Evolutionary conservation across 2,797 vertebrate genomes (phyloP).

Genomic region (Ptychadena robeensis): DNA sequence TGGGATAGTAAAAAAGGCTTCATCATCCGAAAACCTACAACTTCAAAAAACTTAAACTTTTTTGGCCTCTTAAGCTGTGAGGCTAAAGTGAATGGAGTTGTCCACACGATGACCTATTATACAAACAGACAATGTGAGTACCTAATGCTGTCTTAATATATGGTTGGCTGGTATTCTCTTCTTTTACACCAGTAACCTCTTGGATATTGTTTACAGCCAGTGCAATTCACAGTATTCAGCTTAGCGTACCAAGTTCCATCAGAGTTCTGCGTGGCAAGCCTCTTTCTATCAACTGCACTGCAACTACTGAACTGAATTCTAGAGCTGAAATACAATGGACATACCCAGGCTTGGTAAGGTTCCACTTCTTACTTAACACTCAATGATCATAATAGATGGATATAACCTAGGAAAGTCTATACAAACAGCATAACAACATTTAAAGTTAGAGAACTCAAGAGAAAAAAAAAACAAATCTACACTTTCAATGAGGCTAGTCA

Average conservation of each 20-base stretch:
- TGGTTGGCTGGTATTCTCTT: not conserved
- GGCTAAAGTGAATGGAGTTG: slow-evolving; percentile 71
- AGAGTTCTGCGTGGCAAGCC: slow-evolving; percentile 79
- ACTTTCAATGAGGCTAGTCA: no score
- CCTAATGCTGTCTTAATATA: not conserved
- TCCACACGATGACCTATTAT: slow-evolving; percentile 79
- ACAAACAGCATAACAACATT: not conserved
- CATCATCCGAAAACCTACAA: slow-evolving; percentile 83
- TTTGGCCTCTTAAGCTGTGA: slow-evolving; percentile 87
- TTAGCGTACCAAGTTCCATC: slow-evolving; percentile 80
- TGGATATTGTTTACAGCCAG: slow-evolving; percentile 74
- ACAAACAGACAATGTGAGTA: slow-evolving; percentile 85
- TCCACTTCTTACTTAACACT: not conserved
- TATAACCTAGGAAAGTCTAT: not conserved
- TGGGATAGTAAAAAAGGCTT: slow-evolving; percentile 91
- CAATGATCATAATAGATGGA: not conserved
- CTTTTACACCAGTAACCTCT: not conserved
- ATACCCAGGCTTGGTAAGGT: slow-evolving; percentile 88
- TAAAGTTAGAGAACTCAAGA: no score
- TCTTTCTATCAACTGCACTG: slow-evolving; percentile 87
- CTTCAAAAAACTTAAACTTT: slow-evolving; percentile 79
- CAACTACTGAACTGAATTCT: slow-evolving; percentile 85
- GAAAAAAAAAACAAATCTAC: no score
- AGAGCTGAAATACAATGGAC: slow-evolving; percentile 90
- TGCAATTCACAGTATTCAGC: slow-evolving; percentile 83